Base-by-base conservation (phyloP, 2,113 vertebrate species). In the Catharus minimus region DNA sequence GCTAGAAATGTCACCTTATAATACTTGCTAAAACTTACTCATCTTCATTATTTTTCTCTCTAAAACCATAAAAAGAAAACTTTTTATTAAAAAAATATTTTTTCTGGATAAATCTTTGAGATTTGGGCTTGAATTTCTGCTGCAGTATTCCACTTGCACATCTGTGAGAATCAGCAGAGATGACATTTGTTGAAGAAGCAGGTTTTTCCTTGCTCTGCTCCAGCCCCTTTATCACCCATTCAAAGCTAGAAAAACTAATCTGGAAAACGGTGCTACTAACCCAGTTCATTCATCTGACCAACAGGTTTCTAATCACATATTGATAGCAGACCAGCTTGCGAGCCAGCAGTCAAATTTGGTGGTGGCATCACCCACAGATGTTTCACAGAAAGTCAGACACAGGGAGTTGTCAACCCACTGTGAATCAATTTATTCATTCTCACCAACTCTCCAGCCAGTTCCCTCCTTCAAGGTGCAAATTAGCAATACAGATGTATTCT, bases 341-440 rank as follows among this genome's bases (percentile, higher is more conserved):
- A 84, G 86, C 81, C 92, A 94, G 94, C 90, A 95, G 95, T 93
- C 90, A 84, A 36, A 93, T 92, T 92, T 93, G 73, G 86, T 79
- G 86, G 94, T 90, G 92, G 93, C 55, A 95, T 94, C 88, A 58
- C 92, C 93, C 92, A 88, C 92, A 95, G 95, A 92, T 90, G 94
- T 94, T 96, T 95, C 92, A 90, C 69, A 88, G 92, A 95, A 95
- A 96, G 90, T 24, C 69, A 88, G 73, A 92, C 88, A 76, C 74
- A 3, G 83, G 80, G 86, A 94, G 62, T 8, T 93, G 80, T 93
- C 93, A 90, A 66, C 90, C 93, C 83, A 95, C 93, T 95, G 94
- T 94, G 94, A 96, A 96, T 94, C 95, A 94, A 95, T 95, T 95
- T 95, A 96, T 95, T 94, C 77, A 93, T 96, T 94, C 88, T 84